These are phyloP conservation scores for Notarius lentiginosus DNA, from an alignment of 2,113 vertebrate species.

Conservation along the genomic window DNA sequence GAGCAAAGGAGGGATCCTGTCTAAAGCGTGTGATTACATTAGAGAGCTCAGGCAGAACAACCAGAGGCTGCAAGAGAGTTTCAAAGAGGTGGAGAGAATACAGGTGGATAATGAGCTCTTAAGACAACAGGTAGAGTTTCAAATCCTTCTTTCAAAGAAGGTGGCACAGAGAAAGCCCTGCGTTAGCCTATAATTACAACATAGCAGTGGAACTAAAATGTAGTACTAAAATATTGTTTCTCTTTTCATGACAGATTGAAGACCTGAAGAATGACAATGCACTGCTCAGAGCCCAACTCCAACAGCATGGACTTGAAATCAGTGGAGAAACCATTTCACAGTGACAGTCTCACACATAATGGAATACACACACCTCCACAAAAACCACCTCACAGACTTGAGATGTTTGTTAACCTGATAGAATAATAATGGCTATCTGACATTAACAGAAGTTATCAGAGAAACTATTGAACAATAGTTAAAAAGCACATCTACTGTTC, in stretches of 20 bases:
- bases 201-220: neutral
- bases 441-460: conserved; percentile 30
- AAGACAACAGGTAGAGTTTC: conserved; percentile 79
- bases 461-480: conserved; percentile 39
- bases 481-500: conserved; percentile 38
- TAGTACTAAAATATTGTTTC: neutral
- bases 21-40: conserved; percentile 91
- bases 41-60: conserved; percentile 88
- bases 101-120: conserved; percentile 89
- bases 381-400: conserved; percentile 45
- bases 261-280: conserved; percentile 90
- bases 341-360: conserved; percentile 63
- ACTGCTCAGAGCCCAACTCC: conserved; percentile 86
- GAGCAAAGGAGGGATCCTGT: conserved; percentile 92
- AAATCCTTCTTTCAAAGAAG: neutral
- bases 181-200: neutral
- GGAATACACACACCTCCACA: conserved; percentile 43
- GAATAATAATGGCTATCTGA: conserved; percentile 37
- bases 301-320: conserved; percentile 86
- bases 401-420: conserved; percentile 48
- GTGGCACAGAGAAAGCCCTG: neutral
- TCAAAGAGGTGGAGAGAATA: conserved; percentile 84
- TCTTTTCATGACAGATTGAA: conserved; percentile 72
- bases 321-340: conserved; percentile 79
- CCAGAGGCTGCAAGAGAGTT: conserved; percentile 86